Evolutionary conservation across 2,888 invertebrate species (phyloP), one percentile per base, ranked within the genome.

Genomic region (Auanema freiburgensis): DNA sequence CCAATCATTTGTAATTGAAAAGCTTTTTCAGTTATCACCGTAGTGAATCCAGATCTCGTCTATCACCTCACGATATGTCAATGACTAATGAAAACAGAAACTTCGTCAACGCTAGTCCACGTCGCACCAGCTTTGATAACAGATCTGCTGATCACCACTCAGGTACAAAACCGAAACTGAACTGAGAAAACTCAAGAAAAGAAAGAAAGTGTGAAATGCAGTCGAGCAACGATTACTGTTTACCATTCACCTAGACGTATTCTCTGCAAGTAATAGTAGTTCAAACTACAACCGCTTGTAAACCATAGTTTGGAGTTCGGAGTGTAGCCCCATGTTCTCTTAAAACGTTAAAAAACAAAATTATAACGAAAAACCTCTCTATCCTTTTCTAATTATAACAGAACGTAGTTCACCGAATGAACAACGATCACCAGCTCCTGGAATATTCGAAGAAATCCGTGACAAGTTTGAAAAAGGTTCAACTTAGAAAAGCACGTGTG

Each of bases 381-480:
- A 59, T 66, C 58, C 59, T 58, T 51, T 58, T 60, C 54, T 59
- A 63, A 65, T 56, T 60, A 51, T 57, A 54, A 58, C 59, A 59
- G 63, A 63, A 69, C 67, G 57, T 61, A 57, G 44, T 41, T 46
- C 60, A 46, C 64, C 57, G 8, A 33, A 33, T 33, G 76, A 74
- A 62, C 73, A 76, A 63, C 64, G 67, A 46, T 74, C 72, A 46
- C 69, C 76, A 43, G 72, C 69, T 49, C 59, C 69, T 63, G 64
- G 65, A 49, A 59, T 63, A 52, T 76, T 76, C 58, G 71, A 74
- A 63, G 67, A 67, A 18, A 71, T 74, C 59, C 69, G 76, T 57
- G 73, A 72, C 63, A 69, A 66, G 63, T 76, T 76, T 61, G 76
- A 76, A 67, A 66, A 70, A 74, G 76, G 76, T 72, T 60, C 33